Conservation (phyloP, 2,113 vertebrate genomes). For the Sterna hirundo region DNA sequence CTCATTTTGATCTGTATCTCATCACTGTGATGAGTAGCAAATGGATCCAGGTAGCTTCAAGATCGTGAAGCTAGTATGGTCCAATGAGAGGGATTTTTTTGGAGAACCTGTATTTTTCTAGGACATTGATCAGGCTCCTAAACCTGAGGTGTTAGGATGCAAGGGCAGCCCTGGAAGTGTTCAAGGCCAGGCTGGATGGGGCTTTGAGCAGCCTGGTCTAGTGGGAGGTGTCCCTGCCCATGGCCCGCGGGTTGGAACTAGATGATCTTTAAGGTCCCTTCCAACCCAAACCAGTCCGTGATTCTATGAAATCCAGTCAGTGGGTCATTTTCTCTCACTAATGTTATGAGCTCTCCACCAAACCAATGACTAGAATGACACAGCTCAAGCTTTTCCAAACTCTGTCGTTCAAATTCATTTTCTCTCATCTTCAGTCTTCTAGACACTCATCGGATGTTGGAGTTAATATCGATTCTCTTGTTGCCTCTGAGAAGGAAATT, state of each 20-base stretch:
- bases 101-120: not conserved
- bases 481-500: constrained; percentile 83
- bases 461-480: constrained; percentile 68
- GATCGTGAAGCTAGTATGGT: not conserved
- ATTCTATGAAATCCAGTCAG: not conserved
- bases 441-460: constrained; percentile 49
- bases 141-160: not conserved
- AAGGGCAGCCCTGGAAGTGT: not conserved
- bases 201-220: too few relatives aligned
- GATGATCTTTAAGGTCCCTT: too few relatives aligned
- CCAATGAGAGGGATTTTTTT: not conserved
- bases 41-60: not conserved
- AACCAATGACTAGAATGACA: not conserved
- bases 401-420: not conserved
- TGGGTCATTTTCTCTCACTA: not conserved
- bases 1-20: not conserved
- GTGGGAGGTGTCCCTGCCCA: too few relatives aligned
- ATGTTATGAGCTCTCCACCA: not conserved
- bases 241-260: too few relatives aligned
- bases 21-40: not conserved
- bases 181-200: too few relatives aligned
- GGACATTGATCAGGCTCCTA: not conserved
- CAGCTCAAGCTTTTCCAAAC: not conserved
- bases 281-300: too few relatives aligned
- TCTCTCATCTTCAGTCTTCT: constrained; percentile 70